phyloP scores from a whole-genome alignment of 1,140 invertebrate genomes.

The Subanguina moxae region DNA sequence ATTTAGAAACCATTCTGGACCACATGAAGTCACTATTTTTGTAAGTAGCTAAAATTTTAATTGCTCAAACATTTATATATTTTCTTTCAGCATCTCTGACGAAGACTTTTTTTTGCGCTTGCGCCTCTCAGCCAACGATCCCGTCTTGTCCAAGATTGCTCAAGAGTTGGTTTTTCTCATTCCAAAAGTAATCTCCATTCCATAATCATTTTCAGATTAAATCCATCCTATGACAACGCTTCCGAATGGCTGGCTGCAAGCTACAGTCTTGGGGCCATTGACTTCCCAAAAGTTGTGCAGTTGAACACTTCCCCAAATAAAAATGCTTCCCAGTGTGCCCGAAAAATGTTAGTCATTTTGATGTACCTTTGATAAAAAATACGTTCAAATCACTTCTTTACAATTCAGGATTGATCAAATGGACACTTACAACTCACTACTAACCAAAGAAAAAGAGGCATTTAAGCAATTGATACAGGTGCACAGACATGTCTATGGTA shows the following conservation, averaged over 20 bases:
- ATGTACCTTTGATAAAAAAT: too few relatives aligned
- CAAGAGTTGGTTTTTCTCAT: constrained; percentile 19
- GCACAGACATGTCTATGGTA: constrained; percentile 35
- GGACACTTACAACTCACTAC: constrained; percentile 10
- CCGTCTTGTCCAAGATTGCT: constrained; percentile 30
- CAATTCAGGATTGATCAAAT: constrained; percentile 12
- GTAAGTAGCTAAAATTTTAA: too few relatives aligned
- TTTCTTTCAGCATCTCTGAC: constrained; percentile 45
- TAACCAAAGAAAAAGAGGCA: constrained; percentile 17
- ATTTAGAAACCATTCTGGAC: constrained; percentile 40
- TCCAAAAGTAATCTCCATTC: background rate
- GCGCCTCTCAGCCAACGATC: constrained; percentile 35
- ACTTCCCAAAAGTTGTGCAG: constrained; percentile 18
- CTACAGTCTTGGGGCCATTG: constrained; percentile 15
- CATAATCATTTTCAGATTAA: constrained; percentile 31
- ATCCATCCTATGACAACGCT: constrained; percentile 48
- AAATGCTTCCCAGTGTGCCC: background rate
- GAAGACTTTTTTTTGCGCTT: constrained; percentile 28
- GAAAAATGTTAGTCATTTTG: constrained; percentile 2
- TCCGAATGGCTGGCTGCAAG: constrained; percentile 34
- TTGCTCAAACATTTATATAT: background rate
- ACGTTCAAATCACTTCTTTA: too few relatives aligned
- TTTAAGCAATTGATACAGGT: constrained; percentile 30
- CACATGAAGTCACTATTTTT: constrained; percentile 45
- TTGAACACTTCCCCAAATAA: constrained; percentile 8